phyloP scores from a whole-genome alignment of 2,797 vertebrate species.

The Sebastes hubbsi region DNA sequence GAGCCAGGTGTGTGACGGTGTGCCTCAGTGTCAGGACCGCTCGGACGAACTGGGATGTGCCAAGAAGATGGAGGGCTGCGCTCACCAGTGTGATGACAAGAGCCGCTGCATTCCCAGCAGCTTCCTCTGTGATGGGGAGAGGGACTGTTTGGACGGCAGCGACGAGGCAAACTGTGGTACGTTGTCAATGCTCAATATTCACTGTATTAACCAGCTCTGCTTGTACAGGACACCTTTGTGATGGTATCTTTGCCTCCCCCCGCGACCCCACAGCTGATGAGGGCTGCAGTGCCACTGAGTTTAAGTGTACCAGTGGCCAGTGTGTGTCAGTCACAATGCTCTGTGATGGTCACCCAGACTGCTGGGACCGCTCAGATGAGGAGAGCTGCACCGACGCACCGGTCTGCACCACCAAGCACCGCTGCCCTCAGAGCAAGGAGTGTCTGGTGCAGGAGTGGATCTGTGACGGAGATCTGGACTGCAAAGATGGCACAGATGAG shows the following conservation, averaged over 20 bases:
- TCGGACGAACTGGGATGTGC: conserved; percentile 88
- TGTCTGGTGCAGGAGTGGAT: conserved; percentile 89
- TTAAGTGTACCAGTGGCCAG: conserved; percentile 86
- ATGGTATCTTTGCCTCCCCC: not conserved
- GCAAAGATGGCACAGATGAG: conserved; percentile 88
- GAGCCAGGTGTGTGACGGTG: conserved; percentile 85
- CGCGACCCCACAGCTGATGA: conserved; percentile 47
- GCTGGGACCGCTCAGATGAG: conserved; percentile 90
- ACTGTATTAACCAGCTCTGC: not conserved
- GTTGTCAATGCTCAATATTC: not conserved
- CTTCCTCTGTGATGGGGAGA: conserved; percentile 88
- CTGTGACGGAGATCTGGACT: conserved; percentile 89
- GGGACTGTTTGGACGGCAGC: conserved; percentile 84
- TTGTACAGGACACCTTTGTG: not conserved
- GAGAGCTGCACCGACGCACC: conserved; percentile 75
- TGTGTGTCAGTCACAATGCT: conserved; percentile 82
- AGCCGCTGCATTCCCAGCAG: conserved; percentile 83
- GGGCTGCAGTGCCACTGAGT: conserved; percentile 78
- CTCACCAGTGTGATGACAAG: conserved; percentile 81
- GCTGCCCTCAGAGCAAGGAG: conserved; percentile 83
- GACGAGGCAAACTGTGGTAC: conserved; percentile 89
- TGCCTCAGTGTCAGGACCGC: conserved; percentile 86
- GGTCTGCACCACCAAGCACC: conserved; percentile 79
- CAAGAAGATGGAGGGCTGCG: conserved; percentile 75
- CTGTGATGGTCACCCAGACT: conserved; percentile 89